Evolutionary conservation across 2,888 invertebrate genomes (phyloP), one percentile per base, ranked within the genome.

Genomic region (Drosophila incognita): DNA sequence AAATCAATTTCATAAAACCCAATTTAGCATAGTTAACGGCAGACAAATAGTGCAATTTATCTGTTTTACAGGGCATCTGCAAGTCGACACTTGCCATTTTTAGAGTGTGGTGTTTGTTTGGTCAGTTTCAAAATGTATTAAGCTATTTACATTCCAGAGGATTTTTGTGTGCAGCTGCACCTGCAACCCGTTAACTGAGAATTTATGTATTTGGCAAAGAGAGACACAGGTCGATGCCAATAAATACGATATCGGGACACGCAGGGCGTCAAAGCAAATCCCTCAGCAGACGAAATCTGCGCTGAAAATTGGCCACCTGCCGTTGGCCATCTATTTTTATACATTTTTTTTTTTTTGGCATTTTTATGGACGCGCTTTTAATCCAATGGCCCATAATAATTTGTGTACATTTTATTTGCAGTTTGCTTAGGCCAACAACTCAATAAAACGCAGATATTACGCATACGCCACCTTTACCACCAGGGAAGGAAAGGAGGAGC

Each of bases 341-440:
- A 33, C 10, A 31, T 11, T 21, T 27, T 27, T 21, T 21, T n/a
- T 35, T n/a, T 59, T 53, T 76, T 31, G 48, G 64, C 78, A 42
- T 58, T 82, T 35, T n/a, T 29, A 53, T 62, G 35, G 61, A 38
- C 59, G 60, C 66, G 53, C 76, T 79, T 83, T 85, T 85, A 91
- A 88, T 87, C 91, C 89, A 74, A 79, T 83, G 74, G 75, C 64
- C 90, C 74, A 83, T 82, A 82, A 91, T 91, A 92, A 91, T 91
- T 90, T 91, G 89, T 83, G 77, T 69, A 91, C 78, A 90, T 91
- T 84, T 90, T 90, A 91, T 89, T 82, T 90, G 77, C 76, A 61
- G 77, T 76, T 77, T 82, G 88, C 76, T 87, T 89, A 89, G 90
- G 87, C 65, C 62, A 53, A 49, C 40, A 61, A 57, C 54, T 29